Conservation (phyloP, 2,797 vertebrate genomes). For the Molossus molossus region DNA sequence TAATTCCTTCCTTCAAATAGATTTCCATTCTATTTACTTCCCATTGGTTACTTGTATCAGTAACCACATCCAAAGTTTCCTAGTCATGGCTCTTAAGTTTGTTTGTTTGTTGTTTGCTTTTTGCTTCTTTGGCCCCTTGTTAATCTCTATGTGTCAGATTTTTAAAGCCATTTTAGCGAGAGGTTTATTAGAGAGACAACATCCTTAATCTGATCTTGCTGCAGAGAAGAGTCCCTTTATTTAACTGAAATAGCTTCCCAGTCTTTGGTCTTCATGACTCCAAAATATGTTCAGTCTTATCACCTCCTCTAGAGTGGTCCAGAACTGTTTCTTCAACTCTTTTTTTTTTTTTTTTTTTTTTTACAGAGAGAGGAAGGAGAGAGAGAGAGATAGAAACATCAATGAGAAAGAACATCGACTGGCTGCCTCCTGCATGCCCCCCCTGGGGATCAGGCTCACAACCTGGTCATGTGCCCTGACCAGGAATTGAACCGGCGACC, state of each 20-base stretch:
- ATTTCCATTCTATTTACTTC: slow-evolving; percentile 49
- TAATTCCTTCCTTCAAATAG: slow-evolving; percentile 35
- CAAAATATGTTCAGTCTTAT: background rate
- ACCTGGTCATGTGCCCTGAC: no score
- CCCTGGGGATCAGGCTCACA: no score
- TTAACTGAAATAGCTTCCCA: background rate
- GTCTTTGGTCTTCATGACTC: background rate
- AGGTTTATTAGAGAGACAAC: background rate
- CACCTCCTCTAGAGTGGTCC: background rate
- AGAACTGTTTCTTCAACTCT: background rate
- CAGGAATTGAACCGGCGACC: no score
- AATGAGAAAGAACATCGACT: no score
- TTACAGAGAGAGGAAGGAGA: no score
- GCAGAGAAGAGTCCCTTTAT: background rate
- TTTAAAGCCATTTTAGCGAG: background rate
- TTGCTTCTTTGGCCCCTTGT: background rate
- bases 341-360: no score
- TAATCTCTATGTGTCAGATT: background rate
- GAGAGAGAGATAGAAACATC: no score
- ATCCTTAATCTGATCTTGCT: background rate
- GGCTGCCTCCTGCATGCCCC: no score
- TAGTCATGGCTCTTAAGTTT: background rate
- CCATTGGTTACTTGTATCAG: background rate
- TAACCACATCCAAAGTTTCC: background rate
- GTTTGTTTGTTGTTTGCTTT: background rate